Conservation (phyloP, 2,888 invertebrate genomes). For the Anagyrus pseudococci region DNA sequence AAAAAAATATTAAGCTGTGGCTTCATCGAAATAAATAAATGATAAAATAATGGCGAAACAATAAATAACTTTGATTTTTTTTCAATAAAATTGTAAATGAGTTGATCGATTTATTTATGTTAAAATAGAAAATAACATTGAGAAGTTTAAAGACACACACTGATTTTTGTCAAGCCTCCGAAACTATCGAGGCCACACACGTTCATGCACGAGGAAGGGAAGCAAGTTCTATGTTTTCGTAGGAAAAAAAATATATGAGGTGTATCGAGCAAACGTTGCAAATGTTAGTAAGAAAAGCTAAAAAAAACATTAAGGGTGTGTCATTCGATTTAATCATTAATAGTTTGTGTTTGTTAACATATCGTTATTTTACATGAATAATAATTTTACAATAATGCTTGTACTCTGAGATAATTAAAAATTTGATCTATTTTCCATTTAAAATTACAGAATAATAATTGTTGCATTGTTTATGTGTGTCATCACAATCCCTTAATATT, state of each 20-base stretch:
- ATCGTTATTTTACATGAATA: slow-evolving; percentile 13
- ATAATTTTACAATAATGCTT: slow-evolving; percentile 22
- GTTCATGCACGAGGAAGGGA: slow-evolving; percentile 32
- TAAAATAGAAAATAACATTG: slow-evolving; percentile 9
- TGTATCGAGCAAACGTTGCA: slow-evolving; percentile 16
- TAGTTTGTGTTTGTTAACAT: slow-evolving; percentile 6
- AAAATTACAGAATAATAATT: slow-evolving; percentile 13
- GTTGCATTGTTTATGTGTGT: not conserved
- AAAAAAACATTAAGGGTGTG: slow-evolving; percentile 24
- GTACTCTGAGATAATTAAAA: slow-evolving; percentile 3
- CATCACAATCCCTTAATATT: slow-evolving; percentile 27
- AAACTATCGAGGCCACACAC: slow-evolving; percentile 12
- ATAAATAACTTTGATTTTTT: slow-evolving; percentile 6
- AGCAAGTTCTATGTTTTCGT: slow-evolving; percentile 29
- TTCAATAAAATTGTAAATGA: not conserved
- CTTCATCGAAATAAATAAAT: not conserved
- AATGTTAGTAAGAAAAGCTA: slow-evolving; percentile 28
- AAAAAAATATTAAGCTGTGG: not conserved
- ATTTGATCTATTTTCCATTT: not conserved
- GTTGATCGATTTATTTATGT: not conserved
- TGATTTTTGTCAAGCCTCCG: slow-evolving; percentile 13
- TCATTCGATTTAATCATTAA: slow-evolving; percentile 11
- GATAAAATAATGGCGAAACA: not conserved
- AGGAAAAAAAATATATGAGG: slow-evolving; percentile 21
- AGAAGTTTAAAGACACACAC: slow-evolving; percentile 11